These are phyloP conservation scores for Stichopus chloronotus DNA, from an alignment of 35 echinoderm and acorn worm genomes.

Conservation along the genomic window DNA sequence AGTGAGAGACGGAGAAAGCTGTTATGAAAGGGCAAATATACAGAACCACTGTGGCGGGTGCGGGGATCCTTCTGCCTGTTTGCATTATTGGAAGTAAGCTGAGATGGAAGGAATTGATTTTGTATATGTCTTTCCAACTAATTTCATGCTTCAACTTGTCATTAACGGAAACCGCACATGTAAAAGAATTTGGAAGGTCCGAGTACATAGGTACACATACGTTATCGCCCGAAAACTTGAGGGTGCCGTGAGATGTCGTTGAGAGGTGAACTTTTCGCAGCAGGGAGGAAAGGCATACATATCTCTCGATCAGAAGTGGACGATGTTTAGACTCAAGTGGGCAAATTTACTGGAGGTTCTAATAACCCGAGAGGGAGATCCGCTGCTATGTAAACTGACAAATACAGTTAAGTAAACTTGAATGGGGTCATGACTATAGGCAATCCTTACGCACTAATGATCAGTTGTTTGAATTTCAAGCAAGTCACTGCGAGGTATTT, in stretches of 20 bases:
- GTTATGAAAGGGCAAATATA: slow-evolving; percentile 54
- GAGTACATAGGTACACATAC: not conserved
- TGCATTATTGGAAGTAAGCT: not conserved
- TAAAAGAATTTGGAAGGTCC: not conserved
- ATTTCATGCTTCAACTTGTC: slow-evolving; percentile 13
- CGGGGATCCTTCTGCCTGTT: slow-evolving; percentile 2
- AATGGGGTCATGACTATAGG: too few relatives aligned
- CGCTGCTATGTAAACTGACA: too few relatives aligned
- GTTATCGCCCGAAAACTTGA: not conserved
- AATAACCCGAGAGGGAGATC: too few relatives aligned
- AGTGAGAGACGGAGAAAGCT: not conserved
- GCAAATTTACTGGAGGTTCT: not conserved
- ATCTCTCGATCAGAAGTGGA: not conserved
- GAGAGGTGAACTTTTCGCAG: not conserved
- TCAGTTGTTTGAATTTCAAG: too few relatives aligned
- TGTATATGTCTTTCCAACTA: slow-evolving; percentile 2
- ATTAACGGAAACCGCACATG: not conserved
- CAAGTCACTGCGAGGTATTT: too few relatives aligned
- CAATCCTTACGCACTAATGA: too few relatives aligned
- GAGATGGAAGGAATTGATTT: slow-evolving; percentile 31
- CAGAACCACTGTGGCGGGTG: not conserved
- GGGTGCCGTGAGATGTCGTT: not conserved
- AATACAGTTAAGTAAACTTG: too few relatives aligned
- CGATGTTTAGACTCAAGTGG: slow-evolving; percentile 1
- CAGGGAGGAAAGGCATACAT: not conserved